Percentiles rank a stretch among this genome's conserved stretches.
phyloP scores from a whole-genome alignment of 2,797 vertebrate genomes.

The Hoplostethus mediterraneus region DNA sequence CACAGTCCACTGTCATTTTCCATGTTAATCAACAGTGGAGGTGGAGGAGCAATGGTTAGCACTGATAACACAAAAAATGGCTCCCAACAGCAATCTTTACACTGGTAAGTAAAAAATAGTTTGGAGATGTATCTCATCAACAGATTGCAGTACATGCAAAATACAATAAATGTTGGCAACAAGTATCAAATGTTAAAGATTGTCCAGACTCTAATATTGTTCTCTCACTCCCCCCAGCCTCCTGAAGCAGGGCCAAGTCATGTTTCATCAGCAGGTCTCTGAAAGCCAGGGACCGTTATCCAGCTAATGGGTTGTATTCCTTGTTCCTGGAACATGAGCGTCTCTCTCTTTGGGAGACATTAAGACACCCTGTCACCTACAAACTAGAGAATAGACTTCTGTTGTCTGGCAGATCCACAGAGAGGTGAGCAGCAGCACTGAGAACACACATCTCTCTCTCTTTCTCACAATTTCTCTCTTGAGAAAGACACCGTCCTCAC shows the following conservation, averaged over 20 bases:
- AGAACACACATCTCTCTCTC: conserved; percentile 22
- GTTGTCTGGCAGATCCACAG: conserved; percentile 18
- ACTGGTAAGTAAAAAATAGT: neutral
- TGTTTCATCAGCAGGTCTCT: too few relatives aligned
- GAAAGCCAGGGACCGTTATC: too few relatives aligned
- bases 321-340: conserved; percentile 25
- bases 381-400: conserved; percentile 10
- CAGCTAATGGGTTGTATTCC: conserved; percentile 15
- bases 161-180: too few relatives aligned
- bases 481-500: conserved; percentile 38
- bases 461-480: conserved; percentile 36
- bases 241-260: too few relatives aligned
- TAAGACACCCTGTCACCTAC: conserved; percentile 34
- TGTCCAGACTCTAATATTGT: too few relatives aligned
- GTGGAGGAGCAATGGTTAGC: conserved; percentile 21
- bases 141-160: too few relatives aligned
- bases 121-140: too few relatives aligned
- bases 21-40: conserved; percentile 29
- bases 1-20: conserved; percentile 11
- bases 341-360: conserved; percentile 41
- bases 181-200: too few relatives aligned
- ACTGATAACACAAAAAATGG: conserved; percentile 19
- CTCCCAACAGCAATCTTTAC: conserved; percentile 19
- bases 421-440: neutral
- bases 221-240: too few relatives aligned